A percentile compares a stretch with the other conserved stretches of the same genome.
These are phyloP conservation scores for Gnathonemus echidnorhynchus DNA, from an alignment of 2,113 vertebrate genomes.

Conservation along the genomic window DNA sequence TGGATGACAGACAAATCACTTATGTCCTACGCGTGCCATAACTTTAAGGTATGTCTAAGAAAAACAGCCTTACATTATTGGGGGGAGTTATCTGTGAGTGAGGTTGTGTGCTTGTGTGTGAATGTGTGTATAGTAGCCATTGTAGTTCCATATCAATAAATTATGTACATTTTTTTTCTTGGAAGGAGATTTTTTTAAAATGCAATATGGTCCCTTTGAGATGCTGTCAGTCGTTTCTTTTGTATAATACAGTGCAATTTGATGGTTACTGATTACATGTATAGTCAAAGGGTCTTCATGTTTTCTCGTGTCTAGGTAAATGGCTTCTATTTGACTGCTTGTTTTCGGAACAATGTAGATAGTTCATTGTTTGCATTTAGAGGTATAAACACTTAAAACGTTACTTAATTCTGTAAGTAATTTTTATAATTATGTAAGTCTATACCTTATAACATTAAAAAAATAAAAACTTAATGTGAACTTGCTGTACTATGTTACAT, in stretches of 20 bases:
- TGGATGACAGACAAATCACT: slow-evolving; percentile 19
- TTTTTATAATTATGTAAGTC: slow-evolving; percentile 90
- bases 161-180: slow-evolving; percentile 12
- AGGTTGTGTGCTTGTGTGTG: slow-evolving; percentile 18
- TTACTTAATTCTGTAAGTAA: slow-evolving; percentile 84
- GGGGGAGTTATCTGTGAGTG: neutral
- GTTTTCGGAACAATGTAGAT: slow-evolving; percentile 76
- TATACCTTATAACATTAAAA: slow-evolving; percentile 80
- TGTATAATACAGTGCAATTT: slow-evolving; percentile 64
- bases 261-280: slow-evolving; percentile 68
- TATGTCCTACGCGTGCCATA: slow-evolving; percentile 58
- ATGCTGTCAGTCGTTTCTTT: slow-evolving; percentile 61
- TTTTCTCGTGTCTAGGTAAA: slow-evolving; percentile 70
- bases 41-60: slow-evolving; percentile 29
- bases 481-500: slow-evolving; percentile 27
- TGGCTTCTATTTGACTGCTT: slow-evolving; percentile 67
- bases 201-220: slow-evolving; percentile 72
- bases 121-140: slow-evolving; percentile 16
- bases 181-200: slow-evolving; percentile 29
- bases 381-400: slow-evolving; percentile 79
- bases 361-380: slow-evolving; percentile 81
- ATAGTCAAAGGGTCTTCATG: slow-evolving; percentile 74
- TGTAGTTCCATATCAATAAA: slow-evolving; percentile 32
- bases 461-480: slow-evolving; percentile 83
- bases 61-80: slow-evolving; percentile 33